A percentile compares a stretch with the other conserved stretches of the same genome.
phyloP scores from a whole-genome alignment of 2,888 invertebrate species.

The Mantis religiosa region DNA sequence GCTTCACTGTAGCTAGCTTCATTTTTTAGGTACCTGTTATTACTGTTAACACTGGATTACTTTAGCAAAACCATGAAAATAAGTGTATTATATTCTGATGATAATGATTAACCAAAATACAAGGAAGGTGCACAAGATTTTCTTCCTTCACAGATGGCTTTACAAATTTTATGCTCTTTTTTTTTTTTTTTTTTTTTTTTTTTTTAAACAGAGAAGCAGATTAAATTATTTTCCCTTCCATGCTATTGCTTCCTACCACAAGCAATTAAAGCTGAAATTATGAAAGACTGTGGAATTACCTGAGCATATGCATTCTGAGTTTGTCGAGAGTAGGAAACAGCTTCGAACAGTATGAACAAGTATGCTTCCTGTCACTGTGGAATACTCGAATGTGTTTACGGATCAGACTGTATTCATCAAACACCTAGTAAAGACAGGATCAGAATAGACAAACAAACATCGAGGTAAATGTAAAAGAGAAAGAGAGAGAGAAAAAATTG shows the following conservation, averaged over 20 bases:
- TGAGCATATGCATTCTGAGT: slow-evolving; percentile 65
- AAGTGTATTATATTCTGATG: no score
- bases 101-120: no score
- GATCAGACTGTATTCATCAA: slow-evolving; percentile 63
- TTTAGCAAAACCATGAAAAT: no score
- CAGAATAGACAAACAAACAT: slow-evolving; percentile 24
- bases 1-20: no score
- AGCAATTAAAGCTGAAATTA: not conserved
- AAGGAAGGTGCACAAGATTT: no score
- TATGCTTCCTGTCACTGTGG: slow-evolving; percentile 64
- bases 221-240: not conserved
- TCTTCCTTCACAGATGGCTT: no score
- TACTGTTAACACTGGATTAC: no score
- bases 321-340: slow-evolving; percentile 68
- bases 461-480: not conserved
- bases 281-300: slow-evolving; percentile 38
- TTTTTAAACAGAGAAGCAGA: not conserved
- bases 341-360: slow-evolving; percentile 65
- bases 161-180: no score
- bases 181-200: no score
- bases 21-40: no score
- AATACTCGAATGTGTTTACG: slow-evolving; percentile 71
- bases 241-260: not conserved
- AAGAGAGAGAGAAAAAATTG: not conserved
- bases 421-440: slow-evolving; percentile 45